Percentiles rank a stretch among this genome's conserved stretches.
Evolutionary conservation across 2,888 invertebrate species (phyloP).

Genomic region (Bellardia pandia): DNA sequence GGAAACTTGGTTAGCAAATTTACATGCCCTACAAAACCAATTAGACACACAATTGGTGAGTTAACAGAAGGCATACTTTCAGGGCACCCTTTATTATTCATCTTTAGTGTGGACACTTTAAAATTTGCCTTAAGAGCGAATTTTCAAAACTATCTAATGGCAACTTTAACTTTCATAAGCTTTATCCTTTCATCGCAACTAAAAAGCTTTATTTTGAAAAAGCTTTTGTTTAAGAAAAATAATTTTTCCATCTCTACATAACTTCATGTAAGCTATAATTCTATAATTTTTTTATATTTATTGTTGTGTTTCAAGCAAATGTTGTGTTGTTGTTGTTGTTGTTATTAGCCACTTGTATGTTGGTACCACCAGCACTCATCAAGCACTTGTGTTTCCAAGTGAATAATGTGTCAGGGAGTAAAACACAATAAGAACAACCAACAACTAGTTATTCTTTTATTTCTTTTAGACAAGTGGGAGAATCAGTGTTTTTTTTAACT

Average conservation of each 20-base stretch:
- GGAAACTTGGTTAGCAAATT: too few relatives aligned
- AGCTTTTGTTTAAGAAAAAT: background rate
- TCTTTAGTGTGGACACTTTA: too few relatives aligned
- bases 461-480: slow-evolving; percentile 20
- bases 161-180: too few relatives aligned
- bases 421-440: slow-evolving; percentile 25
- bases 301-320: background rate
- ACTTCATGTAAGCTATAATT: background rate
- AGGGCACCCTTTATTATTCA: too few relatives aligned
- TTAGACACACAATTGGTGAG: too few relatives aligned
- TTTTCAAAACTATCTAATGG: too few relatives aligned
- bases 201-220: slow-evolving; percentile 2
- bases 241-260: background rate
- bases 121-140: too few relatives aligned
- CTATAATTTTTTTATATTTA: slow-evolving; percentile 1
- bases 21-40: too few relatives aligned
- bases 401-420: slow-evolving; percentile 66
- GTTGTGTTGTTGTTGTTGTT: slow-evolving; percentile 25
- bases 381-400: slow-evolving; percentile 65
- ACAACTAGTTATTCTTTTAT: slow-evolving; percentile 34
- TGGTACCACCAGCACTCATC: slow-evolving; percentile 48
- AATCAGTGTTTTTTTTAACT: background rate
- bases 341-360: slow-evolving; percentile 64
- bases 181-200: background rate
- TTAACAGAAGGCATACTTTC: too few relatives aligned